phyloP scores from a whole-genome alignment of 2,888 invertebrate genomes.

The Urechis unicinctus region DNA sequence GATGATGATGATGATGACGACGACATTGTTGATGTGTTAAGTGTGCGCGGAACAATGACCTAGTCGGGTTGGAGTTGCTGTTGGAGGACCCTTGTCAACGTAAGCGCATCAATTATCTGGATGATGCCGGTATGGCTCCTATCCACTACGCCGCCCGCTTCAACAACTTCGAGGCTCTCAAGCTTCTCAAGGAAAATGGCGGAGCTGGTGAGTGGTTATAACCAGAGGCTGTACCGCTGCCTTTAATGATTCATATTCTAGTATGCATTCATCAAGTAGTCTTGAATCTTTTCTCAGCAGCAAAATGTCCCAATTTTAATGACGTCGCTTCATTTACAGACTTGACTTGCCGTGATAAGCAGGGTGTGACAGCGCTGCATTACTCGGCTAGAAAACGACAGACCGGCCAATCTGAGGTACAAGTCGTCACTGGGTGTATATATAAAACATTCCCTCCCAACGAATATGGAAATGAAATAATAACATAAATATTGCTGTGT shows the following conservation, averaged over 20 bases:
- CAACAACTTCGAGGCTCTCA: slow-evolving; percentile 44
- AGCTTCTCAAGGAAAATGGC: slow-evolving; percentile 44
- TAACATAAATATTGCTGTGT: no score
- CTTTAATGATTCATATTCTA: no score
- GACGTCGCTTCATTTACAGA: no score
- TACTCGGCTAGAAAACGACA: slow-evolving; percentile 40
- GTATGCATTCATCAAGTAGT: no score
- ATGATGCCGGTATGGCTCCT: slow-evolving; percentile 47
- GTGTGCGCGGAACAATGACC: background rate
- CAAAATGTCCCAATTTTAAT: no score
- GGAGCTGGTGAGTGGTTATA: slow-evolving; percentile 35
- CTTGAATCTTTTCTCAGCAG: no score
- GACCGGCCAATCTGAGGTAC: background rate
- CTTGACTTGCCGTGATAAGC: slow-evolving; percentile 46
- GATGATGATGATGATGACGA: no score
- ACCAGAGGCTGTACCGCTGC: no score
- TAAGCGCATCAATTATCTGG: slow-evolving; percentile 43
- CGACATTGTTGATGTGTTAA: no score
- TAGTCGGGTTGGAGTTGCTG: slow-evolving; percentile 27
- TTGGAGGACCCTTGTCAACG: slow-evolving; percentile 23
- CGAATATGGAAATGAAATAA: no score
- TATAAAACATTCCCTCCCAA: no score
- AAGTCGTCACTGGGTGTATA: no score
- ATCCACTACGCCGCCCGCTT: slow-evolving; percentile 53
- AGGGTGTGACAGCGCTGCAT: slow-evolving; percentile 51